A percentile compares a stretch with the other conserved stretches of the same genome.
These are phyloP conservation scores for Caloenas nicobarica DNA, from an alignment of 2,113 vertebrate species.

Conservation along the genomic window DNA sequence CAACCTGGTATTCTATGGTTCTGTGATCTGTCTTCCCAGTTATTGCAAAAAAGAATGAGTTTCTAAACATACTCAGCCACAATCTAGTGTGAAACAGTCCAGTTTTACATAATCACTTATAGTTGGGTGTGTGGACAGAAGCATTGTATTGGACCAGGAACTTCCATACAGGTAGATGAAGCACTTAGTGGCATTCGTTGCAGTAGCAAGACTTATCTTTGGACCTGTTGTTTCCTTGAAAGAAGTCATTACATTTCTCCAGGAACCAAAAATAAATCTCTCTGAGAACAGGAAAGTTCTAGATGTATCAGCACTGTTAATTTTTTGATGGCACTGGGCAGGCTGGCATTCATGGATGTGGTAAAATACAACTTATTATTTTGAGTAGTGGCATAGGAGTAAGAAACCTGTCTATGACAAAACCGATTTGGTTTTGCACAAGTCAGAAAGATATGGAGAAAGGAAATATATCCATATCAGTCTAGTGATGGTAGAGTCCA, in stretches of 20 bases:
- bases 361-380: neutral
- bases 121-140: neutral
- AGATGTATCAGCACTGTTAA: neutral
- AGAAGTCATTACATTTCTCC: neutral
- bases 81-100: neutral
- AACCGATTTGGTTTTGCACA: neutral
- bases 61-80: neutral
- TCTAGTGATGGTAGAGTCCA: neutral
- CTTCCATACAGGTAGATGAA: neutral
- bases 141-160: neutral
- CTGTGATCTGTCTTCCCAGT: too few species aligned
- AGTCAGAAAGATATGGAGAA: neutral
- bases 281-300: neutral
- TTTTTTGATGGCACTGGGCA: neutral
- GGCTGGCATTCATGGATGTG: neutral
- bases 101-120: neutral
- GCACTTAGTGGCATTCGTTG: neutral
- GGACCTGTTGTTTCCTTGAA: neutral
- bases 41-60: neutral
- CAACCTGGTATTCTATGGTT: too few species aligned
- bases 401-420: neutral
- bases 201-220: neutral
- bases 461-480: neutral
- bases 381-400: neutral
- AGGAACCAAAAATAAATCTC: neutral